phyloP scores from a whole-genome alignment of 2,113 vertebrate genomes.

The Mirza zaza region DNA sequence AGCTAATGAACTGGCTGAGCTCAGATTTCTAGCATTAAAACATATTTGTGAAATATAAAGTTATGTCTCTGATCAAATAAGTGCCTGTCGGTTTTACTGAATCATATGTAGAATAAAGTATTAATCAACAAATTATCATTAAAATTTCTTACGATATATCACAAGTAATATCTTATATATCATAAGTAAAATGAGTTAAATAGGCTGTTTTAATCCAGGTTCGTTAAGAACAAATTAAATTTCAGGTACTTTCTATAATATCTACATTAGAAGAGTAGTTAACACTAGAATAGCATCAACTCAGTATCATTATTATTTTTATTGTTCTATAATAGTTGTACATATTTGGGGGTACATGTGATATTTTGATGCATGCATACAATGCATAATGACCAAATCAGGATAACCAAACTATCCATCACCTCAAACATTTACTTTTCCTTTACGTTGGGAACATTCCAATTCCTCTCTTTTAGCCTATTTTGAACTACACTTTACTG shows the following conservation, averaged over 20 bases:
- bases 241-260: background rate
- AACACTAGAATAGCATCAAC: background rate
- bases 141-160: background rate
- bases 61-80: slow-evolving; percentile 14
- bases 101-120: slow-evolving; percentile 9
- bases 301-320: background rate
- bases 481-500: background rate
- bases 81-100: background rate
- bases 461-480: background rate
- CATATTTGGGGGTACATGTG: background rate
- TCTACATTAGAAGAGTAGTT: background rate
- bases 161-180: background rate
- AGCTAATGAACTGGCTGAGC: background rate
- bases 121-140: slow-evolving; percentile 8
- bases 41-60: slow-evolving; percentile 15
- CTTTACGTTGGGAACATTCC: background rate
- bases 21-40: background rate
- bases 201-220: background rate
- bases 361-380: background rate
- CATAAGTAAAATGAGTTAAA: background rate
- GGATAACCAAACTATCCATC: background rate
- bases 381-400: background rate
- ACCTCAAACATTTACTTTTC: background rate
- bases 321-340: background rate
- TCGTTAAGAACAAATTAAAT: slow-evolving; percentile 36